Evolutionary conservation across 2,113 vertebrate genomes (phyloP).

Genomic region (Formicarius rufipectus): DNA sequence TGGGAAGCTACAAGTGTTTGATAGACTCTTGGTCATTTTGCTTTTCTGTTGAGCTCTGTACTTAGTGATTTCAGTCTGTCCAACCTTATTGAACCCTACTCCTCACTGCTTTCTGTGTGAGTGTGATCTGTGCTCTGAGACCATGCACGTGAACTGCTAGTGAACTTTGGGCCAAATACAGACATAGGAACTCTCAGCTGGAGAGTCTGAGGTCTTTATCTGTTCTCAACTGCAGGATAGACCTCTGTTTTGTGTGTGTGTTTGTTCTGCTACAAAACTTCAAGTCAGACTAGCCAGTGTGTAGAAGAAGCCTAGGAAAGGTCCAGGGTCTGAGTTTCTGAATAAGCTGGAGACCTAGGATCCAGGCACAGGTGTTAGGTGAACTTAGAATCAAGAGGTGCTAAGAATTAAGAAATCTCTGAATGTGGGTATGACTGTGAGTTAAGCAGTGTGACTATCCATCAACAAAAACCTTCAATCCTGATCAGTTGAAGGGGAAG

Average conservation of each 20-base stretch:
- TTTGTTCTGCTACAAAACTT: neutral
- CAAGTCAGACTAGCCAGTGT: neutral
- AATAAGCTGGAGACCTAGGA: neutral
- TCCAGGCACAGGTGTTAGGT: neutral
- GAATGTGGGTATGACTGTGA: neutral
- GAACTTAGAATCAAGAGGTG: neutral
- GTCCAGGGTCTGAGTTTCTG: neutral
- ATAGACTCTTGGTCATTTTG: neutral
- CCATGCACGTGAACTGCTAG: neutral
- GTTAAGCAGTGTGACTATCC: neutral
- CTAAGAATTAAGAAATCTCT: neutral
- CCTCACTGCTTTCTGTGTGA: neutral
- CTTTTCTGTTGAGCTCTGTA: neutral
- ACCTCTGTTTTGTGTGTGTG: neutral
- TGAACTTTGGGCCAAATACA: neutral
- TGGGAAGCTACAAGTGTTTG: neutral
- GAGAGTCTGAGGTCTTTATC: neutral
- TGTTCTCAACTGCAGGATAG: neutral
- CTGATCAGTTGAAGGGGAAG: neutral
- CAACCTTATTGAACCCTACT: neutral
- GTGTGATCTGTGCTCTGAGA: neutral
- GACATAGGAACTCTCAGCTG: neutral
- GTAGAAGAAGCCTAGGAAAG: neutral
- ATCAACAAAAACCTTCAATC: neutral
- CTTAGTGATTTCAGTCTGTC: neutral